phyloP scores from a whole-genome alignment of 1,140 invertebrate species.

The Rhyzopertha dominica region DNA sequence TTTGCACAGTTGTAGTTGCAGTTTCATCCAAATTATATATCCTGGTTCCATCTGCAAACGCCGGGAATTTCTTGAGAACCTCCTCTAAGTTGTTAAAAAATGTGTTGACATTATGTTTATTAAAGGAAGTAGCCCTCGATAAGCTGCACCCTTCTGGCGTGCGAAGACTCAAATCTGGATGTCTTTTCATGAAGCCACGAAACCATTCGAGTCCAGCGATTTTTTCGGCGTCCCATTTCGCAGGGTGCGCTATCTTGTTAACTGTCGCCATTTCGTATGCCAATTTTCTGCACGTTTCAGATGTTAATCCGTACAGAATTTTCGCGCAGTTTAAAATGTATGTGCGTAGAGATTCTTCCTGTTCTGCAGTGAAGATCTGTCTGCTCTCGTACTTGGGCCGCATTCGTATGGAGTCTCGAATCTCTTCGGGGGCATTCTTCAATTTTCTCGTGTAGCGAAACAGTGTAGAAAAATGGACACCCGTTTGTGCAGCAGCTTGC shows the following conservation, averaged over 20 bases:
- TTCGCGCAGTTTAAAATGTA: constrained; percentile 33
- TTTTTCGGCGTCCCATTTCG: constrained; percentile 34
- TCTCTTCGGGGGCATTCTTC: too few species aligned
- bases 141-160: constrained; percentile 44
- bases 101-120: constrained; percentile 35
- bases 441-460: too few species aligned
- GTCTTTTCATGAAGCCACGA: constrained; percentile 39
- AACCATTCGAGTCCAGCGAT: constrained; percentile 44
- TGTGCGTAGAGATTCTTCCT: too few species aligned
- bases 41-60: constrained; percentile 22
- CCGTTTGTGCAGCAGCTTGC: too few species aligned
- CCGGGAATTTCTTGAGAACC: constrained; percentile 24
- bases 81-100: constrained; percentile 41
- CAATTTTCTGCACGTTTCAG: constrained; percentile 22
- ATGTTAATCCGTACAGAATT: constrained; percentile 41
- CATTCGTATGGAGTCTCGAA: too few species aligned
- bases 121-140: constrained; percentile 42
- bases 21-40: constrained; percentile 48
- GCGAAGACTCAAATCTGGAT: constrained; percentile 39
- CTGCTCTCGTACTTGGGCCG: too few species aligned
- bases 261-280: constrained; percentile 32
- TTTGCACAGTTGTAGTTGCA: constrained; percentile 46
- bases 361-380: too few species aligned
- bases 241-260: constrained; percentile 28
- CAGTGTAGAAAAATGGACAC: too few species aligned